These are phyloP conservation scores for Catocala fraxini DNA, from an alignment of 2,888 invertebrate species.

Conservation along the genomic window DNA sequence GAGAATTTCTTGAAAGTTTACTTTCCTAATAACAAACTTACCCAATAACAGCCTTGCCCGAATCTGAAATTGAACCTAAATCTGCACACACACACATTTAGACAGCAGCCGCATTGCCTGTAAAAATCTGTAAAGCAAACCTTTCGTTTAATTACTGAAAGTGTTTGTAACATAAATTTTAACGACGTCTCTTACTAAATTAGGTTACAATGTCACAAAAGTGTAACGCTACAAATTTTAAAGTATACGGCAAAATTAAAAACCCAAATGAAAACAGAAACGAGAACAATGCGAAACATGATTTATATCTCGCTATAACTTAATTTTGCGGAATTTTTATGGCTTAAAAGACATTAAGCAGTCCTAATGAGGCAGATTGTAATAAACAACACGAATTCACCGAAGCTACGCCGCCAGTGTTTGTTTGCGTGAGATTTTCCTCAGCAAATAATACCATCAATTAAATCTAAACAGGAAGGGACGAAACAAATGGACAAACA, in stretches of 20 bases:
- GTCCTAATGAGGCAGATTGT: conserved; percentile 41
- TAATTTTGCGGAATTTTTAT: conserved; percentile 44
- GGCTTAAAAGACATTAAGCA: conserved; percentile 44
- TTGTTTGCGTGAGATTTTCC: conserved; percentile 34
- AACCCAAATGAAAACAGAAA: conserved; percentile 19
- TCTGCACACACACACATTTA: no score
- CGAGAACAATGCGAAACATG: conserved; percentile 23
- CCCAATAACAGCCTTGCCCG: no score
- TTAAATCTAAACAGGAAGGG: conserved; percentile 23
- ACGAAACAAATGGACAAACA: conserved; percentile 18
- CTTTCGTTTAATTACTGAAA: no score
- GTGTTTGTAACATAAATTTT: no score
- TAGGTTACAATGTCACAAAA: neutral
- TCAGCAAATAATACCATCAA: conserved; percentile 24
- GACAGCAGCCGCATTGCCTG: no score
- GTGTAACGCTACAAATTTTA: neutral
- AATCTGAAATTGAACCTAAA: no score
- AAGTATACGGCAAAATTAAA: conserved; percentile 14
- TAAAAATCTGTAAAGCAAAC: no score
- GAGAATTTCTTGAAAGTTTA: no score
- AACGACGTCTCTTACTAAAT: neutral
- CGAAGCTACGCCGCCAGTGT: conserved; percentile 15
- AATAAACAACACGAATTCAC: conserved; percentile 35
- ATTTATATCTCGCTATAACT: conserved; percentile 41
- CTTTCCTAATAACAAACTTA: no score